phyloP scores from a whole-genome alignment of 2,113 vertebrate genomes.

The Equus quagga region DNA sequence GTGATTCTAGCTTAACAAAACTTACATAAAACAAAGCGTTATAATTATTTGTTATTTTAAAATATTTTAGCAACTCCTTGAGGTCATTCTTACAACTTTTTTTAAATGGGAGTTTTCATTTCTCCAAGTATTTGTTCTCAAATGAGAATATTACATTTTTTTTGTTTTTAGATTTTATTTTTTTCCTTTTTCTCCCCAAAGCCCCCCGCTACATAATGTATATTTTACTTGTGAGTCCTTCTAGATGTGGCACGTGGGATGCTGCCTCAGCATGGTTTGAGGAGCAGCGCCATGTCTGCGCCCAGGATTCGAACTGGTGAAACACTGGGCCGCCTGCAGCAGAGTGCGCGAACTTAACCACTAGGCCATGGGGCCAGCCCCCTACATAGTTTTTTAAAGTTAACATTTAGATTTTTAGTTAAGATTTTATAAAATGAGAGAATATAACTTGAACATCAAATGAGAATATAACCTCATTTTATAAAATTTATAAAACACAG shows the following conservation, averaged over 20 bases:
- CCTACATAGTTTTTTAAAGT: not conserved
- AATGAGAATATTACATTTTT: not conserved
- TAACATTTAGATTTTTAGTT: constrained; percentile 29
- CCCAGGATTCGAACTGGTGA: too few relatives aligned
- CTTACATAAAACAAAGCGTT: constrained; percentile 38
- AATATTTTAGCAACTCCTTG: constrained; percentile 31
- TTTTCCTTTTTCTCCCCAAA: too few relatives aligned
- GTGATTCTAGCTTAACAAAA: constrained; percentile 19
- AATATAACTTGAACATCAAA: not conserved
- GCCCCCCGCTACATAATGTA: too few relatives aligned
- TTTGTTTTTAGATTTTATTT: too few relatives aligned
- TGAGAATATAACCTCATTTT: not conserved
- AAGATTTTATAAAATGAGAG: constrained; percentile 33
- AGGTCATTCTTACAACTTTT: not conserved
- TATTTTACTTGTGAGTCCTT: too few relatives aligned
- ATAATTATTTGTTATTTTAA: constrained; percentile 35
- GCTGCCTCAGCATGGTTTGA: too few relatives aligned
- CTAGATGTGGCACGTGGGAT: too few relatives aligned
- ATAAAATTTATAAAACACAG: not conserved
- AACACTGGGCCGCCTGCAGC: too few relatives aligned
- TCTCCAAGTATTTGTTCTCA: constrained; percentile 17
- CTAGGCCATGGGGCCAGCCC: too few relatives aligned
- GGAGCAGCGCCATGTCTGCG: too few relatives aligned
- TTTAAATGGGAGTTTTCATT: constrained; percentile 28
- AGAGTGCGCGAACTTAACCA: too few relatives aligned